These are phyloP conservation scores for Hymenochirus boettgeri DNA, from an alignment of 2,113 vertebrate genomes.

Conservation along the genomic window DNA sequence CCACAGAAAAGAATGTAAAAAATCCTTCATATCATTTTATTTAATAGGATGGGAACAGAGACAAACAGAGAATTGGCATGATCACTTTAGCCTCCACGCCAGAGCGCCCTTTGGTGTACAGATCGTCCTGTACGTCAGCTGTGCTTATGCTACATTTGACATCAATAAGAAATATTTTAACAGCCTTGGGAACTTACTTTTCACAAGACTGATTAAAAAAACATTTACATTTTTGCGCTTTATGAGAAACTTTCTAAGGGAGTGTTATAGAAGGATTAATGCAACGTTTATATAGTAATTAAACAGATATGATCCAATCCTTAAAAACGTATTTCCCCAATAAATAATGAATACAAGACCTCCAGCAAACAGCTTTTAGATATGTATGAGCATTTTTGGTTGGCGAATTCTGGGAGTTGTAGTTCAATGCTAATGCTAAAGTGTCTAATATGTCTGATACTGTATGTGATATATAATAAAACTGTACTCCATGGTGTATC, in stretches of 20 bases:
- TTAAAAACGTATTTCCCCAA: too few species aligned
- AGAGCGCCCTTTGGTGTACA: background rate
- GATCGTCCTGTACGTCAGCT: background rate
- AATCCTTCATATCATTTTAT: too few species aligned
- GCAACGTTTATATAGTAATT: too few species aligned
- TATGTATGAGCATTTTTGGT: background rate
- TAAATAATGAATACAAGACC: too few species aligned
- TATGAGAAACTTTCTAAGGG: background rate
- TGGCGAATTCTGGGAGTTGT: background rate
- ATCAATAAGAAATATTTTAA: background rate
- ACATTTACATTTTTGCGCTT: background rate
- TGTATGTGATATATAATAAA: too few species aligned
- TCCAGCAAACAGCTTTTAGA: too few species aligned
- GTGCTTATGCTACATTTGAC: background rate
- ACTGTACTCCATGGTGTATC: too few species aligned
- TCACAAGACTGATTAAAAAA: slow-evolving; percentile 1
- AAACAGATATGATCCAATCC: too few species aligned
- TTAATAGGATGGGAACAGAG: background rate
- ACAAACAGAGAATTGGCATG: background rate
- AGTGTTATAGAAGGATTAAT: background rate
- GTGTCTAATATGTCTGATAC: too few species aligned
- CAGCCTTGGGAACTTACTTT: background rate
- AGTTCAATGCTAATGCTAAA: too few species aligned
- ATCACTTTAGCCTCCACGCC: background rate
- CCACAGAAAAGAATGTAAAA: too few species aligned